A percentile compares a stretch with the other conserved stretches of the same genome.
phyloP scores from a whole-genome alignment of 2,113 vertebrate species.

The Gambusia affinis region DNA sequence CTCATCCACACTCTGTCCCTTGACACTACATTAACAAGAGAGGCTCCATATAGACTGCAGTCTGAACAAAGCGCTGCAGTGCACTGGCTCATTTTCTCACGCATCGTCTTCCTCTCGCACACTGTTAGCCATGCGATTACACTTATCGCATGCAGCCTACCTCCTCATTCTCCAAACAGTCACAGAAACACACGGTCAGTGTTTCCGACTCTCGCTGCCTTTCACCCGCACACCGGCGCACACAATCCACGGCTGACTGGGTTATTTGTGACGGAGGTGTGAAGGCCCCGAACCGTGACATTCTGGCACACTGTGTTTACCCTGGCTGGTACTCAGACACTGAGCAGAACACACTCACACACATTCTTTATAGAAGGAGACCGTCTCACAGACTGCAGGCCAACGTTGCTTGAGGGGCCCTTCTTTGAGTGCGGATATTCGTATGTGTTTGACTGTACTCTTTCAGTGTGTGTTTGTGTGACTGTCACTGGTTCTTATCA shows the following conservation, averaged over 20 bases:
- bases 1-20: constrained; percentile 27
- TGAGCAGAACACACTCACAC: constrained; percentile 44
- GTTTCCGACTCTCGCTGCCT: constrained; percentile 16
- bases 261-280: constrained; percentile 73
- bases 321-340: constrained; percentile 60
- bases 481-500: constrained; percentile 76
- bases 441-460: constrained; percentile 43
- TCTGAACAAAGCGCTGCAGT: constrained; percentile 26
- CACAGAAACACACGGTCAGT: constrained; percentile 47
- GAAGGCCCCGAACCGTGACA: constrained; percentile 67
- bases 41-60: constrained; percentile 26
- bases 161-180: constrained; percentile 50
- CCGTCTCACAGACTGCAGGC: constrained; percentile 53
- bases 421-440: constrained; percentile 44
- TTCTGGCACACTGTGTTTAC: constrained; percentile 71
- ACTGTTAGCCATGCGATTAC: constrained; percentile 29
- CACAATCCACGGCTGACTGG: constrained; percentile 48
- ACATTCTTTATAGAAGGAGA: constrained; percentile 37
- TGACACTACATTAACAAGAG: constrained; percentile 33
- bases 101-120: constrained; percentile 18
- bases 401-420: constrained; percentile 65
- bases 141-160: constrained; percentile 29
- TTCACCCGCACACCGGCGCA: constrained; percentile 19
- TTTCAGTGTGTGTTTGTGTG: constrained; percentile 37
- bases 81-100: constrained; percentile 25